phyloP scores from a whole-genome alignment of 2,888 invertebrate species.

The Acanthosepion esculentum region DNA sequence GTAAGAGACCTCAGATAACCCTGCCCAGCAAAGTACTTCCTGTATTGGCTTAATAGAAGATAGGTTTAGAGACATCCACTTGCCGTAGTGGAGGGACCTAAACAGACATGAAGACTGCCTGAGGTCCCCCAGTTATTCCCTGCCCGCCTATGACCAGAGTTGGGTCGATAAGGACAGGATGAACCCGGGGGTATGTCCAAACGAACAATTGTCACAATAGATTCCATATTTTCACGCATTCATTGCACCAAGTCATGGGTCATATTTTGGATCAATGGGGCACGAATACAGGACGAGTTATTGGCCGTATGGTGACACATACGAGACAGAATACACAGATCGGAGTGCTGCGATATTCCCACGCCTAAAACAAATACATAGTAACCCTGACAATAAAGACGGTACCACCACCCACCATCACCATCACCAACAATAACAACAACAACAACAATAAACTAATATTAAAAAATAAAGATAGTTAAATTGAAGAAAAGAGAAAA shows the following conservation, averaged over 20 bases:
- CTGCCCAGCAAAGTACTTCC: slow-evolving; percentile 33
- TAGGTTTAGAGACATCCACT: slow-evolving; percentile 22
- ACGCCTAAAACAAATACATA: neutral
- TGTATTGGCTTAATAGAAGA: slow-evolving; percentile 17
- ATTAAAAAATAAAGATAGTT: neutral
- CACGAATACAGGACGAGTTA: neutral
- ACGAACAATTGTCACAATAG: neutral
- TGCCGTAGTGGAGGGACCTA: neutral
- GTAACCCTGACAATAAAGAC: neutral
- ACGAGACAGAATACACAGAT: neutral
- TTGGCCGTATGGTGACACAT: neutral
- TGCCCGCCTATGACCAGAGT: neutral
- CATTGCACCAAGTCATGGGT: slow-evolving; percentile 5
- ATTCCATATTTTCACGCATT: slow-evolving; percentile 33
- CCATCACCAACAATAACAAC: neutral
- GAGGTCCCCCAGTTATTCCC: neutral
- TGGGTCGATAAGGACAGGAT: neutral
- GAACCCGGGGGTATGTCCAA: neutral
- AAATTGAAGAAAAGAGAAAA: neutral
- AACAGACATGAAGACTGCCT: neutral
- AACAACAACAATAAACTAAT: neutral
- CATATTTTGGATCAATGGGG: slow-evolving; percentile 20
- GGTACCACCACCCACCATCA: neutral
- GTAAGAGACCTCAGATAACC: slow-evolving; percentile 6
- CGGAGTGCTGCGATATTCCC: neutral